Conservation (phyloP, 2,113 vertebrate genomes). For the Ceratotherium simum region DNA sequence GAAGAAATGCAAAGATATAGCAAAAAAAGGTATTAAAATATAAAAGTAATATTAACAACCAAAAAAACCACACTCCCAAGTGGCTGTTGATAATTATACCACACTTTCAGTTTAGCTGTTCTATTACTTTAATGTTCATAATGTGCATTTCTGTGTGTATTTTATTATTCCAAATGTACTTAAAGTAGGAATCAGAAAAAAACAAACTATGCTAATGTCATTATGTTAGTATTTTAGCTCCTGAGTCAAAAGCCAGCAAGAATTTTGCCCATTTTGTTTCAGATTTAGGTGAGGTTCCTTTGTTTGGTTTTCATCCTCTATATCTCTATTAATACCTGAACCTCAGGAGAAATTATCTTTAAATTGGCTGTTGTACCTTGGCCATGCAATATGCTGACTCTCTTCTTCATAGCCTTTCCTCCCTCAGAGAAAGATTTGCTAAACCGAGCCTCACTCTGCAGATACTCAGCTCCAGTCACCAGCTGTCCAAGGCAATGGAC, state of each 20-base stretch:
- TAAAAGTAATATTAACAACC: not conserved
- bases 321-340: slow-evolving; percentile 49
- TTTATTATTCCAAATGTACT: not conserved
- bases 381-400: slow-evolving; percentile 69
- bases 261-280: slow-evolving; percentile 18
- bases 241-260: not conserved
- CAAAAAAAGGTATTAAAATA: not conserved
- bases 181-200: not conserved
- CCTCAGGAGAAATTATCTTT: slow-evolving; percentile 75
- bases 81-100: not conserved
- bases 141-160: not conserved
- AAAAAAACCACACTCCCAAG: not conserved
- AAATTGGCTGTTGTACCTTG: slow-evolving; percentile 40
- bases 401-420: slow-evolving; percentile 15
- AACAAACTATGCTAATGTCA: not conserved
- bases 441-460: slow-evolving; percentile 42
- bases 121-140: not conserved
- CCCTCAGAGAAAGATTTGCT: slow-evolving; percentile 66
- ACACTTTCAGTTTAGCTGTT: not conserved
- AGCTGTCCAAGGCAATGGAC: slow-evolving; percentile 74
- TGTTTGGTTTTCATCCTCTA: slow-evolving; percentile 69
- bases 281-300: not conserved
- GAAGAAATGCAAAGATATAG: not conserved
- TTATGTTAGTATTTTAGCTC: not conserved
- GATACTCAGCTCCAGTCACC: slow-evolving; percentile 55